Base-by-base conservation (phyloP, 2,797 vertebrate genomes). In the Protosalanx chinensis region DNA sequence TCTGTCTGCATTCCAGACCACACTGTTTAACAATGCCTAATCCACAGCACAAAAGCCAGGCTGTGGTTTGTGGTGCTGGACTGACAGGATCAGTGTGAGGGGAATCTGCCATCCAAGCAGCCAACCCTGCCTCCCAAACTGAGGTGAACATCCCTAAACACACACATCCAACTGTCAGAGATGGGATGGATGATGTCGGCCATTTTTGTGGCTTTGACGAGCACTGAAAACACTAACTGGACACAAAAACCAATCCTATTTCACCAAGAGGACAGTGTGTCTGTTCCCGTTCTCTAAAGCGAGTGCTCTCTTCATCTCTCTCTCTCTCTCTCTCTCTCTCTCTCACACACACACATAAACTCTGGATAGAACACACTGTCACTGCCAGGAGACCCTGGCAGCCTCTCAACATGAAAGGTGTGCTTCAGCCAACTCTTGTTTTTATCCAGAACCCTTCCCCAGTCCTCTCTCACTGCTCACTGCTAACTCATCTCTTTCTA, bases 11-110 rank as follows among this genome's bases (percentile, higher is more conserved):
- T 81, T 85, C 80, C 77, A 73, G 81, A 82, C 78, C 81, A 80
- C 68, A 65, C 57, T 27, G 29, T 62, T 72, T 78, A 81, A 67
- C 63, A 64, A 81, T 77, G 74, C 35, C 64, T 87, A 84, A 88
- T 88, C 83, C 82, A 41, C 65, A 3, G 66, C 35, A 85, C 82
- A 85, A 86, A 83, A 76, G 79, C 53, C 66, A 58, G 46, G 8
- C 68, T 0, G 67, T 74, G 64, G 66, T 64, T 13, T n/a, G 67
- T 67, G 12, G 71, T 74, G 66, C 77, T 3, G 41, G 41, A 62
- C 64, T 37, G 57, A 73, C 75, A 67, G 73, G 65, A 76, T 75
- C 78, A 62, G 51, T 51, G 60, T 70, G 62, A 51, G 61, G 65
- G 59, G 67, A 65, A 16, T 56, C 51, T n/a, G 51, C 37, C 51